Evolutionary conservation across 2,113 vertebrate species (phyloP), one percentile per base, ranked within the genome.

Genomic region (Scopus umbretta): DNA sequence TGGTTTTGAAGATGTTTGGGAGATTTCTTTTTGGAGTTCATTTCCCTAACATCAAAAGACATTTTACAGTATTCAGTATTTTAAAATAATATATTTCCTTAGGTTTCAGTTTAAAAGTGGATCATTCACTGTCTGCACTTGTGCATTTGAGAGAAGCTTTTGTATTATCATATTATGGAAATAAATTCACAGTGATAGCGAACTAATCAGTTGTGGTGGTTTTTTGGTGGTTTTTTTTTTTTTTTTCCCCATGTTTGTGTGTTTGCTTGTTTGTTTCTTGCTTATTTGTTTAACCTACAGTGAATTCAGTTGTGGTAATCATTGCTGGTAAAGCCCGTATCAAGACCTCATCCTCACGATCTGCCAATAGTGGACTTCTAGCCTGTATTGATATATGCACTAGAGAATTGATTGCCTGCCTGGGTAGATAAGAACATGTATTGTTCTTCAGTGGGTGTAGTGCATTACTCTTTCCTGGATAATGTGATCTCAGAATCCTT

Each of bases 381-480:
- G 94, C 40, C 27, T 62, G 25, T 95, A 93, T 94, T 97, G 93
- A 95, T 97, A 94, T 93, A 96, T 95, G 70, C 84, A 92, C 82
- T 87, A 81, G 86, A 86, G 96, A 97, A 96, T 95, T 94, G 95
- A 97, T 97, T 97, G 94, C 88, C 95, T 97, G 91, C 92, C 93
- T 73, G 59, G 76, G 50, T 74, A 95, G 94, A 97, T 97, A 95
- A 97, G 97, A 97, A 74, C 75, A 75, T 50, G 59, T 88, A 94
- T 96, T 97, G 96, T 96, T 97, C 96, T 97, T 95, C 86, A 95
- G 83, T 94, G 75, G 91, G 82, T 89, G 63, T 91, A 95, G 86
- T 97, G 75, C 93, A 97, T 97, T 96, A 84, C 90, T 97, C 95
- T 97, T 79, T 97, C 81, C 73, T 94, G 79, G 83, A 72, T 96